Evolutionary conservation across 2,113 vertebrate genomes (phyloP), one percentile per base, ranked within the genome.

Genomic region (Cinclus mexicanus): DNA sequence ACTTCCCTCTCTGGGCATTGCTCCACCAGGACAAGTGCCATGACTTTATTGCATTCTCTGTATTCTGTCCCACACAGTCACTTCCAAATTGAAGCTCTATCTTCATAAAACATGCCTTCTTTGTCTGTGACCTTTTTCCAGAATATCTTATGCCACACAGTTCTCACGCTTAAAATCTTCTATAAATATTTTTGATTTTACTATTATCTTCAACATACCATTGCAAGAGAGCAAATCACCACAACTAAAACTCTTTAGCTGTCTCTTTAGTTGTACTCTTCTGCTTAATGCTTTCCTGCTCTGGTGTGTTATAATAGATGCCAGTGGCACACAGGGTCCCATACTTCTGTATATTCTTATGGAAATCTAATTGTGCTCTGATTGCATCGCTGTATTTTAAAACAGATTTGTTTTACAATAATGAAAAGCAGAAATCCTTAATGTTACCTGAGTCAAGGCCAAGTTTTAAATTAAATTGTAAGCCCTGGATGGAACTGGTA

Each of bases 401-500:
- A 92, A 67, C 24, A 68, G 35, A 75, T 83, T 84, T 89, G 60
- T 68, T 94, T 91, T 89, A 60, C 39, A 82, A 11, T 79, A 92
- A 75, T 44, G 83, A 83, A 89, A 95, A 47, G 53, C 77, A 89
- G 69, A 65, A 89, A 75, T 87, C 52, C 24, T 82, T 53, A 83
- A 47, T 57, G 63, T 59, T 90, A 61, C 76, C 76, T 70, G 61
- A 86, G 76, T 82, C 44, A 65, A 74, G 49, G 83, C 83, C 83
- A 92, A 87, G 26, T 86, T 94, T 89, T 91, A 91, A 95, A 91
- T 89, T 90, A 77, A 87, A 81, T 49, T 87, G 12, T 80, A 86
- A 93, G 50, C 39, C 35, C 78, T 28, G 33, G 44, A 68, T 83
- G 84, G 63, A 80, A 39, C 46, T 41, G 47, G 26, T 55, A 35